Base-by-base conservation (phyloP, 2,113 vertebrate genomes). In the Girardinichthys multiradiatus region DNA sequence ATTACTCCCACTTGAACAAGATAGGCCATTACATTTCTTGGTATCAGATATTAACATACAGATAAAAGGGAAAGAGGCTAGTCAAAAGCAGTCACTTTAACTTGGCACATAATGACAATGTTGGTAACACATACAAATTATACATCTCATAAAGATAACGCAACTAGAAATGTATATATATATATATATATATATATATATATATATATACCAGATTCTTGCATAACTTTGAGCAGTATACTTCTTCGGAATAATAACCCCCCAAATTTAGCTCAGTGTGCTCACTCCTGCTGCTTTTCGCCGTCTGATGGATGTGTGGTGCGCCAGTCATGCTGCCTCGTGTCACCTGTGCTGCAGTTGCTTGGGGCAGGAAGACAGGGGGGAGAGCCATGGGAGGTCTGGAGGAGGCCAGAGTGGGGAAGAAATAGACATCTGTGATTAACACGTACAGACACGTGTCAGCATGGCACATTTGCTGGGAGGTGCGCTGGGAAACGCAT, bases 381-480 rank as follows among this genome's bases (percentile, higher is more conserved):
- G 68, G 72, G 76, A 65, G 82, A 81, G 76, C 85, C 80, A 78
- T 15, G 80, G 89, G 89, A 82, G 90, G 89, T 88, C 86, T 77
- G 86, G 81, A 66, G 80, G 78, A 82, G 89, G 85, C 79, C 72
- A 30, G 70, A 71, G 77, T 60, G 74, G 68, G 68, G 77, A 70
- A 72, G 76, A 78, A 76, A 86, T 57, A 80, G 85, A 83, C 87
- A 85, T 92, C 82, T 89, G 89, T 87, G 88, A 92, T 86, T 77
- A 91, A 92, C 87, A 84, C 87, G 72, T 85, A 76, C 68, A 75
- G 90, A 89, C 86, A 87, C 35, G 72, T 88, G 91, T 87, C 82
- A 86, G 74, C 59, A 59, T 68, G 81, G 79, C 72, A 73, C 74
- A 27, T 71, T 86, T 19, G 70, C 77, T 61, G 64, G 70, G 74